Percentiles rank a stretch among this genome's conserved stretches.
Conservation (phyloP, 2,888 invertebrate genomes). For the Oligia latruncula region DNA sequence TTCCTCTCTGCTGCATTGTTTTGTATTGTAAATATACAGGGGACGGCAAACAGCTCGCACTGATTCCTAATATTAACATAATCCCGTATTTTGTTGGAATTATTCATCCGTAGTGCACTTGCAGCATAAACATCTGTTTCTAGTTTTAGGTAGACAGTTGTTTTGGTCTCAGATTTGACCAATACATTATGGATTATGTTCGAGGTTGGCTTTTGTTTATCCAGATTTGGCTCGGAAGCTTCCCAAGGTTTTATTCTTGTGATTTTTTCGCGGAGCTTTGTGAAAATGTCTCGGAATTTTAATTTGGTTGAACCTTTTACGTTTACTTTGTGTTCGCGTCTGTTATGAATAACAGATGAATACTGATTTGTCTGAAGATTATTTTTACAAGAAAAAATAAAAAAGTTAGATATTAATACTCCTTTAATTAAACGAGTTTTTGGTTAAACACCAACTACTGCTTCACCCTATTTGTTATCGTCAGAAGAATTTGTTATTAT, state of each 20-base stretch:
- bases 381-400: neutral
- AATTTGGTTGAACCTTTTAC: no score
- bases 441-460: neutral
- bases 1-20: slow-evolving; percentile 59
- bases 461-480: neutral
- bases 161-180: slow-evolving; percentile 43
- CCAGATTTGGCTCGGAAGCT: neutral
- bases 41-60: slow-evolving; percentile 66
- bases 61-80: slow-evolving; percentile 81
- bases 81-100: slow-evolving; percentile 82
- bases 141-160: slow-evolving; percentile 36
- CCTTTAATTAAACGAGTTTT: neutral
- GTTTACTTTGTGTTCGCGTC: neutral
- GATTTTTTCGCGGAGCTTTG: neutral
- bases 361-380: neutral
- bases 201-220: slow-evolving; percentile 15
- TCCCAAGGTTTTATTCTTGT: neutral
- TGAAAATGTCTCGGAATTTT: neutral
- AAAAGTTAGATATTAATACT: neutral
- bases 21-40: slow-evolving; percentile 63
- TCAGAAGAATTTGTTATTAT: neutral
- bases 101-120: slow-evolving; percentile 76
- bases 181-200: slow-evolving; percentile 58
- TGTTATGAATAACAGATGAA: no score
- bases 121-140: slow-evolving; percentile 74